Conservation (phyloP, 2,888 invertebrate genomes). For the Drosophila colorata region DNA sequence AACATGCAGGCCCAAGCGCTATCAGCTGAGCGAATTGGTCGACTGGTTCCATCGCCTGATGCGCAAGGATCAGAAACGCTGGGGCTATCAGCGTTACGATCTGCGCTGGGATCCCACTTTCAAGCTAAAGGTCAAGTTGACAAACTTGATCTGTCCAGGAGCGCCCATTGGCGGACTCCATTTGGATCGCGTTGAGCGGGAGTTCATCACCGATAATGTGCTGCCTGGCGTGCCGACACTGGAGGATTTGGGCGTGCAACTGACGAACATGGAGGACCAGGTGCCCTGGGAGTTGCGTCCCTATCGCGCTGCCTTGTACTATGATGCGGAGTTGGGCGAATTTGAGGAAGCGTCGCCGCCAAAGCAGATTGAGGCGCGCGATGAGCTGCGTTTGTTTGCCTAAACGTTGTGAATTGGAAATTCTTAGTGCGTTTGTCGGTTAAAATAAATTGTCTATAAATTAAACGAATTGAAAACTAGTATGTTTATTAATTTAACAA, state of each 20-base stretch:
- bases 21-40: slow-evolving; percentile 91
- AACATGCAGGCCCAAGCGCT: slow-evolving; percentile 89
- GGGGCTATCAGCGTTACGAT: slow-evolving; percentile 90
- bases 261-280: slow-evolving; percentile 92
- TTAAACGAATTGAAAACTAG: slow-evolving; percentile 20
- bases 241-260: slow-evolving; percentile 94
- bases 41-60: slow-evolving; percentile 93
- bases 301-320: slow-evolving; percentile 89
- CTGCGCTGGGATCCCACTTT: slow-evolving; percentile 90
- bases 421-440: slow-evolving; percentile 53
- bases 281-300: slow-evolving; percentile 93
- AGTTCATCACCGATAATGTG: slow-evolving; percentile 91
- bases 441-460: slow-evolving; percentile 55
- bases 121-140: slow-evolving; percentile 88
- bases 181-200: slow-evolving; percentile 94
- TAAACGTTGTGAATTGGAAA: slow-evolving; percentile 60
- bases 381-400: slow-evolving; percentile 78
- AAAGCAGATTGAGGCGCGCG: slow-evolving; percentile 76
- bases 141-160: slow-evolving; percentile 88
- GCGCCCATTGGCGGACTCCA: slow-evolving; percentile 90
- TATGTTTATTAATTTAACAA: not conserved
- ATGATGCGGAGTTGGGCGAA: slow-evolving; percentile 91
- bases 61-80: slow-evolving; percentile 88
- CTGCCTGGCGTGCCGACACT: slow-evolving; percentile 89
- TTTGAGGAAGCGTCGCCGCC: slow-evolving; percentile 89